Evolutionary conservation across 2,113 vertebrate species (phyloP), one percentile per base, ranked within the genome.

Genomic region (Nycticorax nycticorax): DNA sequence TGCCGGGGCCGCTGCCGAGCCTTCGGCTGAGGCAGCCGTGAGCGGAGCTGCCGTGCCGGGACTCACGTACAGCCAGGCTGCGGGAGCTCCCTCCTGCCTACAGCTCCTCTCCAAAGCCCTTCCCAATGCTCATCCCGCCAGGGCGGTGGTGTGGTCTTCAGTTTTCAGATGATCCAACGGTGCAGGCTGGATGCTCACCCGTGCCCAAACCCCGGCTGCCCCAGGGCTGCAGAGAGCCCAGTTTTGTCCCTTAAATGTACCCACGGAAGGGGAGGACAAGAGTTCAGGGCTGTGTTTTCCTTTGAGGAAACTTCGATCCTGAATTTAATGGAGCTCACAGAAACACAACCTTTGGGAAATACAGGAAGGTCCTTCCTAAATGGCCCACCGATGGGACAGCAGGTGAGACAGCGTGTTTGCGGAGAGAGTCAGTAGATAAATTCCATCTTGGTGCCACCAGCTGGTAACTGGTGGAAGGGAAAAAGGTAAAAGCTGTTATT

Each of bases 141-240:
- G 9, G n/a, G 39, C 0, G 2, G 39, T 5, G 4, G 10, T 24
- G 75, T 57, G 24, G 35, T 9, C 60, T 55, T 67, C 30, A 26
- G 18, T 33, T 57, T 84, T 68, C 18, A 17, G 72, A 10, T 48
- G 76, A 89, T 4, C 50, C 3, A 7, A 27, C 0, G 6, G 39
- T 21, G 24, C 18, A 12, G 41, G 72, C 14, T 21, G 30, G 55
- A 71, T 26, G 2, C n/a, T 6, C 22, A 23, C 7, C 30, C 0
- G 0, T 55, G 22, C 12, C 20, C 52, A 56, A 69, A 50, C 19
- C 20, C 28, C 0, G 0, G 20, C 41, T 57, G 35, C 26, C 67
- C 30, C 37, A 30, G 0, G 1, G 35, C 30, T 19, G 30, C 15
- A 20, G 9, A 50, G 41, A 41, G 35, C 22, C 4, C 35, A 4